Evolutionary conservation across 1,140 invertebrate species (phyloP).

Genomic region (Hypothenemus hampei): DNA sequence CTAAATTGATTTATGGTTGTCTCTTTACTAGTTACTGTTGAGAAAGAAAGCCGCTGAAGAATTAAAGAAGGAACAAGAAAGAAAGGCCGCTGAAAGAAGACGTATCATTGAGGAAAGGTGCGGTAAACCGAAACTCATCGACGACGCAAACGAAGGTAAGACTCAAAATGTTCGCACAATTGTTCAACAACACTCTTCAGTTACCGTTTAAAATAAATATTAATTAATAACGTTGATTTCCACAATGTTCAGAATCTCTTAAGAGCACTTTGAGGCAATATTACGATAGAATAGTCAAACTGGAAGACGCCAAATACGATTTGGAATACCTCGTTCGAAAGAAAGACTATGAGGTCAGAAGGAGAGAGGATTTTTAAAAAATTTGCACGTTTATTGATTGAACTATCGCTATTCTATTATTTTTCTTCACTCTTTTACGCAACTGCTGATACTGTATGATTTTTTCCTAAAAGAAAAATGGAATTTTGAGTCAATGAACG

Average conservation of each 20-base stretch:
- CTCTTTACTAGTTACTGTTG: conserved; percentile 72
- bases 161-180: background rate
- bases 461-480: too few species aligned
- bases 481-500: too few species aligned
- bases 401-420: too few species aligned
- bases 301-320: conserved; percentile 97
- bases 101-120: conserved; percentile 94
- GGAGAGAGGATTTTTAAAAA: too few species aligned
- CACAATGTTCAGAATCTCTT: conserved; percentile 57
- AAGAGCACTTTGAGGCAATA: conserved; percentile 80
- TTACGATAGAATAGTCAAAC: conserved; percentile 76
- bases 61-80: conserved; percentile 98
- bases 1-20: too few species aligned
- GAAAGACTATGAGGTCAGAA: conserved; percentile 91
- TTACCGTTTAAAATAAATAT: background rate
- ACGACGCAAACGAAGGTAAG: conserved; percentile 88
- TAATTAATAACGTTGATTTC: conserved; percentile 11
- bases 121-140: conserved; percentile 83
- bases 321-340: conserved; percentile 95
- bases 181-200: background rate
- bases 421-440: too few species aligned
- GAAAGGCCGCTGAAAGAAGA: conserved; percentile 96
- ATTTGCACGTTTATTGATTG: too few species aligned
- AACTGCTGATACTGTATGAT: too few species aligned
- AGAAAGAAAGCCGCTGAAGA: conserved; percentile 99